phyloP scores from a whole-genome alignment of 2,888 invertebrate species.

The Sinodicranocentrus sp. region DNA sequence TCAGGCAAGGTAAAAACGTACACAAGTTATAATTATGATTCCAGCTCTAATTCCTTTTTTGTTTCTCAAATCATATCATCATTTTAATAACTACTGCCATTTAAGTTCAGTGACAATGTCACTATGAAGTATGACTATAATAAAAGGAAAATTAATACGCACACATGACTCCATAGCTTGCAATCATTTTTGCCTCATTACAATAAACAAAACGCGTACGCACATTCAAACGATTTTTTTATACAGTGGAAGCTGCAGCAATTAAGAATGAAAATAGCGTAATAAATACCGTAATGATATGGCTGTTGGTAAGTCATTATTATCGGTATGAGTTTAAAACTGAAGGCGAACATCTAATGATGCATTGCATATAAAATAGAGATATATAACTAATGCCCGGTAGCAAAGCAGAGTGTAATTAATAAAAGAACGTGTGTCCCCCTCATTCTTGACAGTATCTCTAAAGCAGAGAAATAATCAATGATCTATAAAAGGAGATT shows the following conservation, averaged over 20 bases:
- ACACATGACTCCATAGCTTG: no score
- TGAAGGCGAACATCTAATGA: background rate
- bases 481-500: conserved; percentile 57
- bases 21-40: background rate
- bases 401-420: conserved; percentile 26
- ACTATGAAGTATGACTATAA: no score
- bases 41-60: background rate
- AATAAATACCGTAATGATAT: conserved; percentile 20
- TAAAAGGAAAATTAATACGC: no score
- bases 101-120: background rate
- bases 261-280: conserved; percentile 37
- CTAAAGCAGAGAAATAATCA: conserved; percentile 34
- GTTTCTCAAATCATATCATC: background rate
- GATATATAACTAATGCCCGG: conserved; percentile 46
- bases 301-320: background rate
- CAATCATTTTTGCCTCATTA: conserved; percentile 32
- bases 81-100: background rate
- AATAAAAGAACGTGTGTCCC: conserved; percentile 32
- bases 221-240: background rate
- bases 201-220: conserved; percentile 23
- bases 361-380: background rate
- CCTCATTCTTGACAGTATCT: background rate
- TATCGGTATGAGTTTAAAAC: conserved; percentile 14
- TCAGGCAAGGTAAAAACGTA: conserved; percentile 81
- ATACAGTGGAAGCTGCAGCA: conserved; percentile 8